Conservation (phyloP, 2,888 invertebrate genomes). For the Stegophylla sp. region DNA sequence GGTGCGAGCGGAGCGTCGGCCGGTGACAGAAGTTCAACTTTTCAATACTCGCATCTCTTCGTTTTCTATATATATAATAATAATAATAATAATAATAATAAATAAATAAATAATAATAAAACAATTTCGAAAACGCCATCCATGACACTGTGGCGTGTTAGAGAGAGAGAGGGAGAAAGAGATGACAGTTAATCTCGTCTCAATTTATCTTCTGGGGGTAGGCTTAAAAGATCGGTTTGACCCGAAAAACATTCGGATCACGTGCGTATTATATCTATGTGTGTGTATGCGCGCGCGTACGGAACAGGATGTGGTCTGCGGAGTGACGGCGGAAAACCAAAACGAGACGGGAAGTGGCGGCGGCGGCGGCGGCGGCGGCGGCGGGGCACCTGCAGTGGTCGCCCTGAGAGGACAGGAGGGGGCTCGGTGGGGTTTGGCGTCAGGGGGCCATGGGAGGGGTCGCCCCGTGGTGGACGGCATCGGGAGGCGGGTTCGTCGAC, state of each 20-base stretch:
- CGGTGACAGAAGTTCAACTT: conserved; percentile 30
- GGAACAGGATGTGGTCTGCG: conserved; percentile 24
- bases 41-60: conserved; percentile 23
- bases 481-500: background rate
- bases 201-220: conserved; percentile 44
- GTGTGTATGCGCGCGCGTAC: background rate
- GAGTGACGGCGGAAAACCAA: conserved; percentile 23
- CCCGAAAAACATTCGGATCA: conserved; percentile 52
- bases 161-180: conserved; percentile 1
- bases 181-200: conserved; percentile 55
- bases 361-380: background rate
- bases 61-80: background rate
- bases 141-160: no score
- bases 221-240: conserved; percentile 54
- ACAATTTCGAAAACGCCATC: conserved; percentile 40
- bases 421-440: background rate
- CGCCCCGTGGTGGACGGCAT: no score
- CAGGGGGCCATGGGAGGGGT: background rate
- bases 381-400: background rate
- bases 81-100: conserved; percentile 7
- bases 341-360: no score
- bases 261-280: conserved; percentile 40
- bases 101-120: conserved; percentile 26
- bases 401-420: background rate
- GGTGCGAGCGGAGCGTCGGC: background rate